Evolutionary conservation across 2,113 vertebrate genomes (phyloP).

Genomic region (Grus americana): DNA sequence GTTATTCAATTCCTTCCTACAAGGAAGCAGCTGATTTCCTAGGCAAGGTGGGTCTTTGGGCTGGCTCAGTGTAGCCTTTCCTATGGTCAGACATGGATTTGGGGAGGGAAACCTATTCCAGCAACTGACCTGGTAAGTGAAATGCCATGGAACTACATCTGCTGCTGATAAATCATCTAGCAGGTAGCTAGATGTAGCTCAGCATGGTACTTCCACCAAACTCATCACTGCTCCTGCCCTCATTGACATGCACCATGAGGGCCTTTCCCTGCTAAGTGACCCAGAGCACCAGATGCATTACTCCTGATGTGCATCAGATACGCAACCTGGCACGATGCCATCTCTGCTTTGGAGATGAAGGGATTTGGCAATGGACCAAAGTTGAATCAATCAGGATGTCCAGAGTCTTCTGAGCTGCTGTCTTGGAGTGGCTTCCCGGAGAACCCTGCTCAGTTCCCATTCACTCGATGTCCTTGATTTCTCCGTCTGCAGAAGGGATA

Average conservation of each 20-base stretch:
- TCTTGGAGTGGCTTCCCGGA: too few relatives aligned
- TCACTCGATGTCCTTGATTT: accelerated
- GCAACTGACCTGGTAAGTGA: not conserved
- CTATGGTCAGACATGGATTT: accelerated
- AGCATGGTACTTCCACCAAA: not conserved
- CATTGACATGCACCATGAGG: not conserved
- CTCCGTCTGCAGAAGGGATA: not conserved
- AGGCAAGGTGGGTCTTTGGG: not conserved
- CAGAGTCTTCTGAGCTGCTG: not conserved
- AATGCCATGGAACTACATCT: not conserved
- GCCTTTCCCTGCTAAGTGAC: not conserved
- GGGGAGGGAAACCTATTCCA: not conserved
- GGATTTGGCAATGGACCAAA: not conserved
- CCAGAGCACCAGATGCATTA: not conserved
- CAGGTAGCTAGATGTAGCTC: not conserved
- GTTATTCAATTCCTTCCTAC: not conserved
- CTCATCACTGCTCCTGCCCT: not conserved
- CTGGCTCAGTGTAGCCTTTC: not conserved
- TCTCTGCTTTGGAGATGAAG: not conserved
- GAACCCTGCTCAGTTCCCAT: not conserved
- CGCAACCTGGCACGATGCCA: accelerated
- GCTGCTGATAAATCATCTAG: not conserved
- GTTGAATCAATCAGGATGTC: not conserved
- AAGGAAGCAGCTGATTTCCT: not conserved
- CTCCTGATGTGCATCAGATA: not conserved